Conservation (phyloP, 1,140 invertebrate species). For the Holcopasites calliopsidis region DNA sequence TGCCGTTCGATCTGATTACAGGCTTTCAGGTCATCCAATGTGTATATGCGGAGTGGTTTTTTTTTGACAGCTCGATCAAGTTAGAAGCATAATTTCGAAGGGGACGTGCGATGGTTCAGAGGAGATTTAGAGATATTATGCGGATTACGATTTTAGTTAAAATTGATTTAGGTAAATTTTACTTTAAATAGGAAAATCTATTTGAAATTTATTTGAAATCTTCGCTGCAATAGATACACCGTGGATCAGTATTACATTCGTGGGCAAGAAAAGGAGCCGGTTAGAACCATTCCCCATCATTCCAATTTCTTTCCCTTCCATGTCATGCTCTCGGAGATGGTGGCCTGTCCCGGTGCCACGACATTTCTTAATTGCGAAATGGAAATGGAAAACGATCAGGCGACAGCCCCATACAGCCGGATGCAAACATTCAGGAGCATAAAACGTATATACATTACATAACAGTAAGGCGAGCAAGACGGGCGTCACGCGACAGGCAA, state of each 20-base stretch:
- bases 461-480: slow-evolving; percentile 33
- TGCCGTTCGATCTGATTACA: background rate
- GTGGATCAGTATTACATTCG: background rate
- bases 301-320: background rate
- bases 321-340: slow-evolving; percentile 11
- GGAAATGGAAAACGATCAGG: slow-evolving; percentile 66
- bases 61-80: too few species aligned
- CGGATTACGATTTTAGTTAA: too few species aligned
- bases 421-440: slow-evolving; percentile 58
- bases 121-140: too few species aligned
- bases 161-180: too few species aligned
- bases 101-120: background rate
- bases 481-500: background rate
- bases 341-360: too few species aligned
- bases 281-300: slow-evolving; percentile 7
- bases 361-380: slow-evolving; percentile 59
- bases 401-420: slow-evolving; percentile 56
- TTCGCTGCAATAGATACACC: background rate
- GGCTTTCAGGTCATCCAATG: slow-evolving; percentile 9
- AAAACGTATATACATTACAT: slow-evolving; percentile 40
- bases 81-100: background rate
- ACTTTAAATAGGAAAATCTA: too few species aligned
- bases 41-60: background rate
- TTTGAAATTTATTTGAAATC: too few species aligned
- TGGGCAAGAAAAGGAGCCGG: slow-evolving; percentile 8